Percentiles rank a stretch among this genome's conserved stretches.
Conservation (phyloP, 2,113 vertebrate genomes). For the Pluvialis apricaria region DNA sequence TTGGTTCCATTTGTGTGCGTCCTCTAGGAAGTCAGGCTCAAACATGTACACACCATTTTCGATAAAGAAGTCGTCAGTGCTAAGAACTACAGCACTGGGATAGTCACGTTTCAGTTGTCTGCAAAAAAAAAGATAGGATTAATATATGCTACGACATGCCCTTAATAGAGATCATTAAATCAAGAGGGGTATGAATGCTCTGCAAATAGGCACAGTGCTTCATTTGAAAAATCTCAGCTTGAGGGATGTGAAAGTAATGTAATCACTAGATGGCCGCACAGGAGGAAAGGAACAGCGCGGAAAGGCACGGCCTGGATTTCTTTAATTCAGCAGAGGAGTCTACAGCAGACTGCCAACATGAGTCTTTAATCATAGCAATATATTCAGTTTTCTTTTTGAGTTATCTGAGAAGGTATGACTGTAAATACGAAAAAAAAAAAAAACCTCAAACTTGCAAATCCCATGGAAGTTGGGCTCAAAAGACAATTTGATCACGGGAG, state of each 20-base stretch:
- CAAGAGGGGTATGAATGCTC: neutral
- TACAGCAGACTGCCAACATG: neutral
- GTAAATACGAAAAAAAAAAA: neutral
- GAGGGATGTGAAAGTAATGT: neutral
- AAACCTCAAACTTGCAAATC: neutral
- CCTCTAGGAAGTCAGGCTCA: constrained; percentile 72
- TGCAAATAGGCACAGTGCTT: neutral
- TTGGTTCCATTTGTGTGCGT: constrained; percentile 81
- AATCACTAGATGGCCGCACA: neutral
- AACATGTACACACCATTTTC: constrained; percentile 75
- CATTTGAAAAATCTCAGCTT: neutral
- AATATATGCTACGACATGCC: neutral
- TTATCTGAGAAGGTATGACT: neutral
- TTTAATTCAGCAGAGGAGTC: neutral
- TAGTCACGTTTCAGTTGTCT: constrained; percentile 74
- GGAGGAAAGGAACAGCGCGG: neutral
- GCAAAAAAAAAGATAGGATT: neutral
- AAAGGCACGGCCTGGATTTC: neutral
- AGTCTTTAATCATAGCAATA: neutral
- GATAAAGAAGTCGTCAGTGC: constrained; percentile 76
- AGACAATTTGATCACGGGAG: accelerated
- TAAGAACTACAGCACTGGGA: constrained; percentile 74
- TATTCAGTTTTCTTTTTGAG: neutral
- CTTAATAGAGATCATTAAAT: neutral
- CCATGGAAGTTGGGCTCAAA: neutral